Conservation (phyloP, 2,888 invertebrate genomes). For the Leucoptera coffeella region DNA sequence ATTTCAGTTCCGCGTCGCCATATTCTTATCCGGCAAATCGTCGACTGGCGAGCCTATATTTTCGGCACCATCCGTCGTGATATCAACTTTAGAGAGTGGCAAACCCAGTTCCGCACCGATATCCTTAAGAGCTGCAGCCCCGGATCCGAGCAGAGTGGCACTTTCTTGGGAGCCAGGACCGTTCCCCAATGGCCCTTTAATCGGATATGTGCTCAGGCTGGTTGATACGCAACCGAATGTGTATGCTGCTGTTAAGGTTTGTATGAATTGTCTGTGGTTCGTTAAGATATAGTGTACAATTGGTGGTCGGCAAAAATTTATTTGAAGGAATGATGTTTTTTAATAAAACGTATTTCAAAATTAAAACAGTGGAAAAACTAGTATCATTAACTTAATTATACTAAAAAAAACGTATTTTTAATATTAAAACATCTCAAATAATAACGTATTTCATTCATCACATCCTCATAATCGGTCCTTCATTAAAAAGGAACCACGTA, state of each 20-base stretch:
- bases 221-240: slow-evolving; percentile 51
- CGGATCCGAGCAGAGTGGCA: slow-evolving; percentile 77
- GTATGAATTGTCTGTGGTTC: no score
- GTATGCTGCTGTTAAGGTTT: slow-evolving; percentile 61
- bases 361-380: no score
- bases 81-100: slow-evolving; percentile 67
- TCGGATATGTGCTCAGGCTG: slow-evolving; percentile 76
- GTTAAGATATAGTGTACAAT: no score
- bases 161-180: slow-evolving; percentile 85
- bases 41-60: slow-evolving; percentile 60
- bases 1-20: slow-evolving; percentile 79
- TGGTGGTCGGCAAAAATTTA: no score
- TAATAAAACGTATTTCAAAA: no score
- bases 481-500: no score
- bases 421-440: no score
- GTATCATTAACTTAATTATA: no score
- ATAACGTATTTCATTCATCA: no score
- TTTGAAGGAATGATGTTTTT: no score
- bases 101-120: slow-evolving; percentile 70
- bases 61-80: slow-evolving; percentile 70
- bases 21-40: slow-evolving; percentile 62
- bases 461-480: no score
- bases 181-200: slow-evolving; percentile 81
- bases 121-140: slow-evolving; percentile 68
- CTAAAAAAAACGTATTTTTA: no score